Percentiles rank a stretch among this genome's conserved stretches.
Conservation (phyloP, 2,113 vertebrate genomes). For the Rhinoptilus africanus region DNA sequence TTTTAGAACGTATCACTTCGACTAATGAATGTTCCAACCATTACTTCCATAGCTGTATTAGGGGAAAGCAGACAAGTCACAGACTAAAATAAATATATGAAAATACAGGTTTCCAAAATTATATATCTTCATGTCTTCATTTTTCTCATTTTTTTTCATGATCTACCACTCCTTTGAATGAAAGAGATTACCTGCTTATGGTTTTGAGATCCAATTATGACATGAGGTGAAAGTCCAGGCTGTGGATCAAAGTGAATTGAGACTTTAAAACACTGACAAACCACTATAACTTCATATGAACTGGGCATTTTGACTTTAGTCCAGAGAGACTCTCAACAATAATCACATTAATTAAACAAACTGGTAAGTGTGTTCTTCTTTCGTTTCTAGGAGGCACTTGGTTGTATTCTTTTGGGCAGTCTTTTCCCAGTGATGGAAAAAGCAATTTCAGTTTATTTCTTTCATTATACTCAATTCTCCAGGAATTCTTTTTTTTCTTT, state of each 20-base stretch:
- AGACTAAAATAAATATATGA: not conserved
- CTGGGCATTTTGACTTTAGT: not conserved
- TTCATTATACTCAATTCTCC: not conserved
- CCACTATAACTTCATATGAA: not conserved
- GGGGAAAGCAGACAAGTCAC: not conserved
- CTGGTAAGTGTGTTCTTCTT: not conserved
- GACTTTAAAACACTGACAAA: not conserved
- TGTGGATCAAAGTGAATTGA: not conserved
- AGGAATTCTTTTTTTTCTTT: not conserved
- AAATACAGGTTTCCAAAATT: not conserved
- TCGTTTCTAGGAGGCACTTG: not conserved
- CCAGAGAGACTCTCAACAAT: not conserved
- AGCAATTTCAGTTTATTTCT: not conserved
- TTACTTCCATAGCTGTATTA: not conserved
- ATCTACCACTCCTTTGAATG: not conserved
- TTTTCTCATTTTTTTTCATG: not conserved
- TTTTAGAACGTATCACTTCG: not conserved
- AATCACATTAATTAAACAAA: not conserved
- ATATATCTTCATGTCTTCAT: not conserved
- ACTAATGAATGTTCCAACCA: not conserved
- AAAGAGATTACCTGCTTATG: not conserved
- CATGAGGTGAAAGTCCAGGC: not conserved
- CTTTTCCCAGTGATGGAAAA: not conserved
- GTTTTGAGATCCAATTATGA: not conserved
- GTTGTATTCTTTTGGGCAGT: not conserved